Conservation (phyloP, 2,113 vertebrate species). For the Ardeotis arabs region DNA sequence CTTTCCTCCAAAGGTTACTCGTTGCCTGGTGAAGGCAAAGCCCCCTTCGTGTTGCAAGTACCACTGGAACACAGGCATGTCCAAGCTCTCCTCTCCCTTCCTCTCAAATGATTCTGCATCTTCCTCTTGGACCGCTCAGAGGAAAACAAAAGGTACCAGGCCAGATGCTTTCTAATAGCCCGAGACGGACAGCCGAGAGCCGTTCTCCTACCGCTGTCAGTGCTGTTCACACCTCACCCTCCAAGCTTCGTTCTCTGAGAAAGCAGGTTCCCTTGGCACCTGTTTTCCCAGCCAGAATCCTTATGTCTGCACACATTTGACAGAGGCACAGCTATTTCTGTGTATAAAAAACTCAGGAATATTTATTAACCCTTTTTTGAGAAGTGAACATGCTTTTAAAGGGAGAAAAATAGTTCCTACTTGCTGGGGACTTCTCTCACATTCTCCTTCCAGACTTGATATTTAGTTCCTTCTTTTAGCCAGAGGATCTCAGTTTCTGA, state of each 20-base stretch:
- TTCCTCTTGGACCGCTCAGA: neutral
- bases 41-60: neutral
- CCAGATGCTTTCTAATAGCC: neutral
- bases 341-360: neutral
- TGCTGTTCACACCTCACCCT: neutral
- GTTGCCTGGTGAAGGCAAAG: neutral
- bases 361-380: neutral
- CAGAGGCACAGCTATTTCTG: neutral
- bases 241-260: neutral
- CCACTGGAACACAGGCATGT: neutral
- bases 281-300: neutral
- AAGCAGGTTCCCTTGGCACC: neutral
- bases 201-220: neutral
- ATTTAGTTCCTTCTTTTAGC: neutral
- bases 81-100: neutral
- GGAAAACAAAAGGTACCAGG: neutral
- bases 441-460: neutral
- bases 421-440: neutral
- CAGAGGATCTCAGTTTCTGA: neutral
- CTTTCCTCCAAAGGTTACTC: neutral
- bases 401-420: neutral
- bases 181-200: neutral
- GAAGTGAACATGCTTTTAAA: neutral
- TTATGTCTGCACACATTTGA: neutral
- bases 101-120: neutral